phyloP scores from a whole-genome alignment of 2,113 vertebrate genomes.

The Acrocephalus kingi region DNA sequence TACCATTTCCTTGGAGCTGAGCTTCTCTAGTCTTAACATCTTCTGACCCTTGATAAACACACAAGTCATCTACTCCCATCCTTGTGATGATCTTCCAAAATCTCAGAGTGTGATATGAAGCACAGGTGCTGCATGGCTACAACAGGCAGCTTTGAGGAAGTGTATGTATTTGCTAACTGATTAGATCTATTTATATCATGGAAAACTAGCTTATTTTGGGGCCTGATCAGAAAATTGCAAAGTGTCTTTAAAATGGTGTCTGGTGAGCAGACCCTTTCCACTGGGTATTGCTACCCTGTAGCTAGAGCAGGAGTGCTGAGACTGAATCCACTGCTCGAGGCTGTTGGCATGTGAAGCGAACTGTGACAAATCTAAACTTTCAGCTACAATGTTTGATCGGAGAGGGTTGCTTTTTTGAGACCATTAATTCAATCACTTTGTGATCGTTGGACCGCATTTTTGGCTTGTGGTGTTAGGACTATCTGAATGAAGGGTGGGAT shows the following conservation, averaged over 20 bases:
- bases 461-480: neutral
- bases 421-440: neutral
- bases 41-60: neutral
- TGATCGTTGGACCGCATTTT: fast-evolving
- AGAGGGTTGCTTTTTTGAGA: neutral
- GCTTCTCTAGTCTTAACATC: neutral
- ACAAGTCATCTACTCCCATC: neutral
- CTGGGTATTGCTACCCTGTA: neutral
- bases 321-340: fast-evolving
- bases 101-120: fast-evolving
- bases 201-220: neutral
- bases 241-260: neutral
- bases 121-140: neutral
- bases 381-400: neutral
- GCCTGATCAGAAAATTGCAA: neutral
- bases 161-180: neutral
- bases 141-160: neutral
- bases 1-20: neutral
- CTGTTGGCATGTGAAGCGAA: neutral
- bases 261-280: neutral
- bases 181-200: neutral
- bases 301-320: neutral
- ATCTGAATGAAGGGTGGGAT: neutral
- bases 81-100: neutral
- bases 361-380: neutral